Base-by-base conservation (phyloP, 2,113 vertebrate genomes). In the Triplophysa siluroides region DNA sequence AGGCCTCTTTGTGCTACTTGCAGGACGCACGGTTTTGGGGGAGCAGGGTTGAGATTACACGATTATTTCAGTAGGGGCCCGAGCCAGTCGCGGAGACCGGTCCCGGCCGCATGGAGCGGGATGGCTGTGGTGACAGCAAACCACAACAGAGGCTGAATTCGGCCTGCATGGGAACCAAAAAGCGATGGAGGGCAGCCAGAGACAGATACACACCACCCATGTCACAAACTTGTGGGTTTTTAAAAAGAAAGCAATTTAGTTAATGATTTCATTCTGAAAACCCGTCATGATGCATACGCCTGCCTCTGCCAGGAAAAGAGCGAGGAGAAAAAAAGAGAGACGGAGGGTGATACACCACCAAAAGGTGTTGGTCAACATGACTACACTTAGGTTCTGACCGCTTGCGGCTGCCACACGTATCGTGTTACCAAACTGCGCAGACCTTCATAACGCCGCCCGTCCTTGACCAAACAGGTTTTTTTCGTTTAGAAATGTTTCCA, bases 241-340 rank as follows among this genome's bases (percentile, higher is more conserved):
- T 67, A 70, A 80, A 92, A 92, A 29, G 87, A 91, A 90, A 91
- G 90, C 90, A 90, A 90, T 92, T 92, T 90, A 88, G 90, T 87
- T 91, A 89, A 90, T 92, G 89, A 91, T 93, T 92, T 92, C 89
- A 91, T 91, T 91, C 90, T 85, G 86, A 90, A 87, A 87, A 85
- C 80, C 83, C 88, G 88, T 90, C 87, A 85, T 87, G 88, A 89
- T 91, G 88, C 87, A 86, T 85, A 87, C 80, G 81, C 90, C 85
- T 78, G 72, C 66, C 79, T 41, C 58, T 83, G 87, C 84, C 82
- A 89, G 87, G 70, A 83, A 85, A 79, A 79, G 64, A 71, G 65
- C 10, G 76, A 18, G 24, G 62, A 60, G 41, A 60, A 58, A 82
- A 77, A 78, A 81, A 70, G 74, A 63, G 77, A 69, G 78, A 63